Evolutionary conservation across 2,888 invertebrate genomes (phyloP).

Genomic region (Neelides folsomi): DNA sequence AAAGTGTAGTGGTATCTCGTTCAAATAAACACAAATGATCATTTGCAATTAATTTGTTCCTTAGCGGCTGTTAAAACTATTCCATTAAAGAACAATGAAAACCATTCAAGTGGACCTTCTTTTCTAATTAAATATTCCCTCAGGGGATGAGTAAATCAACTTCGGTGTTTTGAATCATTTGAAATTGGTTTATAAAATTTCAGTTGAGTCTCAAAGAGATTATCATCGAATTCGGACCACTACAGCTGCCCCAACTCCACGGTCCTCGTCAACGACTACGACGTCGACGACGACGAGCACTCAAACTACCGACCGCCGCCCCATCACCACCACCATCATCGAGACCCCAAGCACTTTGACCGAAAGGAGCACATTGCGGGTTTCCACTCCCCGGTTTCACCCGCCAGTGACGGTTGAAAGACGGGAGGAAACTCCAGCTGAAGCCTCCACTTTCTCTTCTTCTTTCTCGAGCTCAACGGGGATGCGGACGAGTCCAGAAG

Average conservation of each 20-base stretch:
- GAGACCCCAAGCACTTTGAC: no score
- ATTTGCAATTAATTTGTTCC: no score
- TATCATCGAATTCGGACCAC: conserved; percentile 19
- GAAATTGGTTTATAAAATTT: neutral
- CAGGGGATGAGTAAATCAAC: no score
- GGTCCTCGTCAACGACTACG: conserved; percentile 24
- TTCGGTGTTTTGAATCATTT: no score
- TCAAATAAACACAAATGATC: no score
- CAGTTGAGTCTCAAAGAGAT: conserved; percentile 31
- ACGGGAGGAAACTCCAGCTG: neutral
- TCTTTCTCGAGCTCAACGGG: neutral
- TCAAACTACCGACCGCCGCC: no score
- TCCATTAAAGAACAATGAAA: no score
- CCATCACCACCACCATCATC: no score
- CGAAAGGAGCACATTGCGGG: neutral
- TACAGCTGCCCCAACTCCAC: conserved; percentile 13
- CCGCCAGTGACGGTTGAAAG: neutral
- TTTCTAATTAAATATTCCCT: no score
- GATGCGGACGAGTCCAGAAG: conserved; percentile 10
- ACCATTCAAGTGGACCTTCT: no score
- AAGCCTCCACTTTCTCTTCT: neutral
- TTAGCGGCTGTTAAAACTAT: no score
- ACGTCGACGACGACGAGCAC: conserved; percentile 6
- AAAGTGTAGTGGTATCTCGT: no score
- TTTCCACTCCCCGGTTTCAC: neutral